Evolutionary conservation across 1,140 invertebrate species (phyloP), one percentile per base, ranked within the genome.

Genomic region (Pogonognathellus flavescens): DNA sequence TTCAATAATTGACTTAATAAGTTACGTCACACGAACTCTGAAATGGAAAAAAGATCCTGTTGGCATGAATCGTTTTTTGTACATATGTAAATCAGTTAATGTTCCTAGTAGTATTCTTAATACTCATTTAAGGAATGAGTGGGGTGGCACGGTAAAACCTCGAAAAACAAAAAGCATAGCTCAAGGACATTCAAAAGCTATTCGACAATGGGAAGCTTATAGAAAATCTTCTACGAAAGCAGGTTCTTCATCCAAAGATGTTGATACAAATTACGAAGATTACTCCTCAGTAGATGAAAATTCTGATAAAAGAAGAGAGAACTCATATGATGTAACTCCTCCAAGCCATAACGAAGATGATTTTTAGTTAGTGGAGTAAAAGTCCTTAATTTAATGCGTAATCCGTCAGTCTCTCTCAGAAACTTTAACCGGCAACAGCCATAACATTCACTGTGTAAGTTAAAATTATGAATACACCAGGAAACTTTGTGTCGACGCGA

Each of bases 31-130:
- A 72, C 10, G 66, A 41, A 41, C 20, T 41, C 25, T 72, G 2
- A 72, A 41, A 13, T 72, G 66, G 25, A 41, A 5, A 10, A 49
- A 22, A 41, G 20, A 11, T 2, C 66, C 66, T 16, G 25, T 25
- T n/a, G 66, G 66, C 1, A n/a, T 41, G 1, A 72, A 72, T 25
- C 20, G 66, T 1, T 72, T 72, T 72, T 72, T 72, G 31, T n/a
- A 14, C 11, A 14, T 72, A 41, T 72, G 66, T 72, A 72, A 72
- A 41, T 31, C 20, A 1, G 14, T 41, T 0, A 72, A 72, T n/a
- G 25, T 72, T 14, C 66, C 66, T 2, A 25, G 7, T 7, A 72
- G 20, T 14, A 16, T 49, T 0, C 1, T 72, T n/a, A 41, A 72
- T 16, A 49, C 22, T 16, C 3, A 14, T 0, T 14, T 72, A 49